Base-by-base conservation (phyloP, 2,113 vertebrate genomes). In the Cyprinus carpio region DNA sequence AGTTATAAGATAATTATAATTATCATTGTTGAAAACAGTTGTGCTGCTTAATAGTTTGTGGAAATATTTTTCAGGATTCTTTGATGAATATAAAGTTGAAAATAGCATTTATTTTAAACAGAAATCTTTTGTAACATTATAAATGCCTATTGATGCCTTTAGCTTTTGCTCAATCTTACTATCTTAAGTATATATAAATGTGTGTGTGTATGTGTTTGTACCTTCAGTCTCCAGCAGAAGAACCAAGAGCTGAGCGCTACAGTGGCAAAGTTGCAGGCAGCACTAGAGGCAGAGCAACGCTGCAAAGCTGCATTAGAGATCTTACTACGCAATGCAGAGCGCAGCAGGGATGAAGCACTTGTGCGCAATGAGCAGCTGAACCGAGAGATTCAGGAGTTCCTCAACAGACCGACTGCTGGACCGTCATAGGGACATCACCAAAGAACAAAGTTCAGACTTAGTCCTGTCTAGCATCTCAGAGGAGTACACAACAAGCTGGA, bases 191-290 rank as follows among this genome's bases (percentile, higher is more conserved):
- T 75, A 16, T 60, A 37, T 65, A 74, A 25, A 5, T 29, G 2
- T 82, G 6, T 82, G 8, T 40, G 40, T 43, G 3, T 82, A 4
- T 77, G 51, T 84, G 51, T 84, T 20, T 83, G 11, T 83, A 7
- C 25, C 5, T 56, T 0, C 92, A 99, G 98, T 81, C 92, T 98
- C 1, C 93, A 96, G 84, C 94, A 95, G 87, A 95, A 96, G 85
- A 98, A 98, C 89, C 94, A 92, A 2, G 96, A 99, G 0, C 94
- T 96, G 58, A 95, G 91, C 88, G 93, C 95, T 81, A 95, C 93
- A 9, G 94, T 99, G 62, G 91, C 95, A 0, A 94, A 95, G 90
- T 94, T 99, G 62, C 95, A 88, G 46, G 91, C 94, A 20, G 94
- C 95, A 4, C 37, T 98, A 54, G 95, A 97, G 86, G 91, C 87